These are phyloP conservation scores for Falco rusticolus DNA, from an alignment of 2,797 vertebrate genomes.

Conservation along the genomic window DNA sequence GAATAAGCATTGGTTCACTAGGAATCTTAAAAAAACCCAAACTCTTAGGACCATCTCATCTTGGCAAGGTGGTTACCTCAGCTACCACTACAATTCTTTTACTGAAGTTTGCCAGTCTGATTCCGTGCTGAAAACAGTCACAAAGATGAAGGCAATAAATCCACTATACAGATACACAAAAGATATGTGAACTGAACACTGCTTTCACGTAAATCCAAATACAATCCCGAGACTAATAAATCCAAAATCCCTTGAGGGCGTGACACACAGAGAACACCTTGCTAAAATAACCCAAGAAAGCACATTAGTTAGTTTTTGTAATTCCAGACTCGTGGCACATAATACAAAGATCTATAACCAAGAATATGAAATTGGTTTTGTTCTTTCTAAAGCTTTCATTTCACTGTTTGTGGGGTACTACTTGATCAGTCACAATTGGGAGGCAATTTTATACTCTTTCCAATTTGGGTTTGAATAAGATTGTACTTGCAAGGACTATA, in stretches of 20 bases:
- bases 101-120: constrained; percentile 62
- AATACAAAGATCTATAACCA: not conserved
- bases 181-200: not conserved
- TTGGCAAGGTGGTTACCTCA: constrained; percentile 68
- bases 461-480: not conserved
- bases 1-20: constrained; percentile 1
- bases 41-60: constrained; percentile 39
- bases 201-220: not conserved
- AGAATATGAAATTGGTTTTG: not conserved
- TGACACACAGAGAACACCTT: not conserved
- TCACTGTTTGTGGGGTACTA: not conserved
- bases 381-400: not conserved
- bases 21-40: constrained; percentile 18
- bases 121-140: constrained; percentile 26
- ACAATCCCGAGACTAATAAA: not conserved
- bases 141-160: not conserved
- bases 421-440: not conserved
- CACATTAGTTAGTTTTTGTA: not conserved
- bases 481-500: not conserved
- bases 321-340: not conserved
- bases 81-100: constrained; percentile 56
- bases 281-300: not conserved
- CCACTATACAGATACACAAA: not conserved
- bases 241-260: not conserved
- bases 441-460: not conserved